Evolutionary conservation across 1,140 invertebrate species (phyloP).

Genomic region (Pseudomyrmex pallidus): DNA sequence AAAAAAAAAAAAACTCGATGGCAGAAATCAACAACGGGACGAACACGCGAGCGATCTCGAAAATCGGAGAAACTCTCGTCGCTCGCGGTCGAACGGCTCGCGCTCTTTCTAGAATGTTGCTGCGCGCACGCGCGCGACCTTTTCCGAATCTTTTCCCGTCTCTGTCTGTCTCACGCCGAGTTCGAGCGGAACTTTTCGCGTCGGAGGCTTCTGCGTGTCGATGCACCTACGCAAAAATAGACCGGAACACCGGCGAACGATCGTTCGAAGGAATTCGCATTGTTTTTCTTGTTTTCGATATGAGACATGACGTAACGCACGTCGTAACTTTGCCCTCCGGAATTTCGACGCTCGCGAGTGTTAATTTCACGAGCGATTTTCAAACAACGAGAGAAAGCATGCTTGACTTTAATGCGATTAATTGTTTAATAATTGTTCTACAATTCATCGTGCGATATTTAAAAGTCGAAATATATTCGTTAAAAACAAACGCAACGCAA

Average conservation of each 20-base stretch:
- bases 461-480: no score
- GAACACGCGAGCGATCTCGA: background rate
- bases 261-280: background rate
- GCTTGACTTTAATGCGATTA: no score
- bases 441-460: no score
- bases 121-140: conserved; percentile 57
- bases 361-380: no score
- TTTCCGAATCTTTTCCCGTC: conserved; percentile 47
- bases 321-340: no score
- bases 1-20: no score
- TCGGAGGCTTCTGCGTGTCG: background rate
- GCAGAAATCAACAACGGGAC: no score
- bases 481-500: no score
- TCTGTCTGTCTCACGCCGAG: conserved; percentile 40
- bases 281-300: no score
- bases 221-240: conserved; percentile 19
- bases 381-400: no score
- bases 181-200: conserved; percentile 24
- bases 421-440: no score
- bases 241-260: background rate
- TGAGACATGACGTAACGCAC: background rate
- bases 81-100: conserved; percentile 25
- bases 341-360: no score
- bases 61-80: conserved; percentile 2
- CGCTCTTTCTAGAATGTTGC: conserved; percentile 64